Conservation (phyloP, 2,797 vertebrate species). For the Rhinophrynus dorsalis region DNA sequence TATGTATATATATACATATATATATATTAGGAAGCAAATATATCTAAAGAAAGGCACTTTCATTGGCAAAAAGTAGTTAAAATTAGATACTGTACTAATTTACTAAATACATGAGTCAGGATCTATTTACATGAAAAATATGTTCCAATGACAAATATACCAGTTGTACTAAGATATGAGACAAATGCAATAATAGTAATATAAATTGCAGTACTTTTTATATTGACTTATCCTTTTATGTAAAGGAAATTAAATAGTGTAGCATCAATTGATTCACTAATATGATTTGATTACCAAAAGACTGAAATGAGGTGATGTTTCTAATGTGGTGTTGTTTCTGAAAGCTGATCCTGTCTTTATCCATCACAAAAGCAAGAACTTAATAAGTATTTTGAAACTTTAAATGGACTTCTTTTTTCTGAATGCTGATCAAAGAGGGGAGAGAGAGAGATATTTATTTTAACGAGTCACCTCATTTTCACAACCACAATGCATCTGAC, state of each 20-base stretch:
- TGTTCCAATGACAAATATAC: background rate
- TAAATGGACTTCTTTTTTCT: background rate
- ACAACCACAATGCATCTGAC: slow-evolving; percentile 80
- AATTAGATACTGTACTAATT: background rate
- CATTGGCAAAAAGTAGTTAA: background rate
- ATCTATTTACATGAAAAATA: background rate
- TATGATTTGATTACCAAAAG: background rate
- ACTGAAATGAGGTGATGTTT: background rate
- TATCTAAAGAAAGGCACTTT: background rate
- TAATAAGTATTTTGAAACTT: background rate
- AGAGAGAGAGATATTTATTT: slow-evolving; percentile 70
- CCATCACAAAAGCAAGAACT: slow-evolving; percentile 4
- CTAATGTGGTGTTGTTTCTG: background rate
- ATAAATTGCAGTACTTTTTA: too few relatives aligned
- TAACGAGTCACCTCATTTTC: slow-evolving; percentile 62
- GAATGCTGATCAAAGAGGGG: slow-evolving; percentile 52
- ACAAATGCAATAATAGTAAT: too few relatives aligned
- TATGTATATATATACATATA: too few relatives aligned
- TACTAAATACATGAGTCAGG: background rate
- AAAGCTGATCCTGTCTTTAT: background rate
- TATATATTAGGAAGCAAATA: too few relatives aligned
- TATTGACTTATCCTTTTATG: slow-evolving; percentile 9
- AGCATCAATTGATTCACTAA: background rate
- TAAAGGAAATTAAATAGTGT: background rate
- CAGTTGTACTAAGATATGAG: background rate